phyloP scores from a whole-genome alignment of 1,140 invertebrate genomes.

The Bombus breviceps region DNA sequence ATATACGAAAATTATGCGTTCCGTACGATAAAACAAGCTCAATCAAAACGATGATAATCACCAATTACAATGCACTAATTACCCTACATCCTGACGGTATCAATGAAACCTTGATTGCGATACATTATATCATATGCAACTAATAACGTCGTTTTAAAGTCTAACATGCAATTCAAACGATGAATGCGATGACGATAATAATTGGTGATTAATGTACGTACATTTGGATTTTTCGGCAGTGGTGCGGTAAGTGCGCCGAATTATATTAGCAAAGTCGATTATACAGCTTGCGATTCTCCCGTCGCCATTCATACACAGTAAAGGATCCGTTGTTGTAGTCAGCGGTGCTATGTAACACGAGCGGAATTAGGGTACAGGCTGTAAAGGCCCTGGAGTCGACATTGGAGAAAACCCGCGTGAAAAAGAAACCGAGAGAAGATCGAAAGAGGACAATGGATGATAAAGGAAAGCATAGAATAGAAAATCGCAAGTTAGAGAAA shows the following conservation, averaged over 20 bases:
- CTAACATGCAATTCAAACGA: slow-evolving; percentile 18
- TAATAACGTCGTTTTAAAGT: slow-evolving; percentile 10
- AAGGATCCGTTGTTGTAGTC: slow-evolving; percentile 44
- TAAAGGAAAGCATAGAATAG: background rate
- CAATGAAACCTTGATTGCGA: background rate
- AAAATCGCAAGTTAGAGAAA: background rate
- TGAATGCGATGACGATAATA: slow-evolving; percentile 2
- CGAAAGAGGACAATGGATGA: background rate
- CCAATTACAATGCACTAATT: background rate
- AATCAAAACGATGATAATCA: background rate
- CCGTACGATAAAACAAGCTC: background rate
- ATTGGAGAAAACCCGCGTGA: background rate
- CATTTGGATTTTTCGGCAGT: slow-evolving; percentile 5
- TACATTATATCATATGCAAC: background rate
- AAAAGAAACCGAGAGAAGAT: background rate
- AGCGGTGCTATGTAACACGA: slow-evolving; percentile 16
- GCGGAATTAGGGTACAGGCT: slow-evolving; percentile 32
- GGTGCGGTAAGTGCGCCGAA: slow-evolving; percentile 53
- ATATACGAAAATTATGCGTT: background rate
- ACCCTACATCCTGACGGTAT: background rate
- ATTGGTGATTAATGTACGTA: background rate
- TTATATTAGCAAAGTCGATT: slow-evolving; percentile 53
- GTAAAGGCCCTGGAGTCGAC: background rate
- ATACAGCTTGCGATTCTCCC: slow-evolving; percentile 16
- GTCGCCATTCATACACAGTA: background rate